Evolutionary conservation across 2,113 vertebrate species (phyloP), one percentile per base, ranked within the genome.

Genomic region (Saccopteryx leptura): DNA sequence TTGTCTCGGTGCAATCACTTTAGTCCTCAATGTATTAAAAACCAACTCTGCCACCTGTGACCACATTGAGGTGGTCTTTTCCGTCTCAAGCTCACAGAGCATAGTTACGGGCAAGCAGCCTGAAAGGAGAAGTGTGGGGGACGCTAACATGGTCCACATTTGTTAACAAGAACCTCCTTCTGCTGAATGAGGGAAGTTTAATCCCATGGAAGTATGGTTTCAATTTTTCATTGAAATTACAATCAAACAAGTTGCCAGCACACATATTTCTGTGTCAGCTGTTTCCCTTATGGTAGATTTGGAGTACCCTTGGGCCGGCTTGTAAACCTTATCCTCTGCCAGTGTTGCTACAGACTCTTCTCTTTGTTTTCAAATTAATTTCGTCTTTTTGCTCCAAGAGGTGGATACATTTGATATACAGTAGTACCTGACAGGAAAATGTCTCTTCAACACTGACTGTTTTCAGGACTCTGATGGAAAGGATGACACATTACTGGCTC

Each of bases 181-280:
- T 93, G 96, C 52, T 93, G 94, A 97, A 93, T 63, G 85, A 91
- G 72, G 31, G 93, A 87, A 96, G 63, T 39, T 91, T 97, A 82
- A 93, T 97, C 23, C 33, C 65, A 69, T 89, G 90, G 79, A 96
- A 94, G 94, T 95, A 97, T 97, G 97, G 92, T 97, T 98, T 97
- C 79, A 97, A 90, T 98, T 97, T 96, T 90, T 97, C 81, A 96
- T 96, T 97, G 94, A 97, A 98, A 97, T n/a, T 90, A 96, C 85
- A 97, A 97, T 97, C 92, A 95, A 97, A 96, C 61, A 94, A 97
- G 95, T 95, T 97, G 92, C 96, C 97, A 97, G 94, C 94, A 86
- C 68, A 81, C 72, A 81, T 98, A 98, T 82, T 97, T 97, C 96
- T 95, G 78, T 97, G 91, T 96, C 93, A 95, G 81, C 84, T 68